Conservation (phyloP, 2,113 vertebrate species). For the Pterocles orientalis region DNA sequence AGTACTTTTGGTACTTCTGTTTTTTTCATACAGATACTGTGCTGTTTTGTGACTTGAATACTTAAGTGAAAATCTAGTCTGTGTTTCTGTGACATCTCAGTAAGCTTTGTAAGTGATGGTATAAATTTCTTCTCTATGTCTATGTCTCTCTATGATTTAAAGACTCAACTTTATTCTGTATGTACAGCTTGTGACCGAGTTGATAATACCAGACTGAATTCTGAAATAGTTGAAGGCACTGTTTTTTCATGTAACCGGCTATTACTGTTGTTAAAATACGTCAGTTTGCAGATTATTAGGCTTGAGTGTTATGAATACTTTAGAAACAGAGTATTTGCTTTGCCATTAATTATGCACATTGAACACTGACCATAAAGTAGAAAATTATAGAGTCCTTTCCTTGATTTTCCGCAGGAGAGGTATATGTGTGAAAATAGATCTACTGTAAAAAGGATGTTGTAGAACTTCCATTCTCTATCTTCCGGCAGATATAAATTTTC, state of each 20-base stretch:
- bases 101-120: background rate
- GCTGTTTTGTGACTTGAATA: background rate
- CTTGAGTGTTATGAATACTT: background rate
- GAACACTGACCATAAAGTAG: background rate
- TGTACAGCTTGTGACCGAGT: background rate
- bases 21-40: background rate
- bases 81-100: background rate
- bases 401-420: background rate
- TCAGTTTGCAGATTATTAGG: background rate
- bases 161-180: background rate
- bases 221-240: background rate
- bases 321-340: background rate
- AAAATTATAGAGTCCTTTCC: background rate
- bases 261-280: background rate
- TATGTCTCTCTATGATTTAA: background rate
- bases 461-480: background rate
- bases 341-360: background rate
- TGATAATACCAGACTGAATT: background rate
- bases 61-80: background rate
- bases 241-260: background rate
- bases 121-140: background rate
- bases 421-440: background rate
- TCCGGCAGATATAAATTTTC: background rate
- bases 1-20: slow-evolving; percentile 38
- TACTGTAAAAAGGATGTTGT: background rate